These are phyloP conservation scores for Cherax quadricarinatus DNA, from an alignment of 1,140 invertebrate genomes.

Conservation along the genomic window DNA sequence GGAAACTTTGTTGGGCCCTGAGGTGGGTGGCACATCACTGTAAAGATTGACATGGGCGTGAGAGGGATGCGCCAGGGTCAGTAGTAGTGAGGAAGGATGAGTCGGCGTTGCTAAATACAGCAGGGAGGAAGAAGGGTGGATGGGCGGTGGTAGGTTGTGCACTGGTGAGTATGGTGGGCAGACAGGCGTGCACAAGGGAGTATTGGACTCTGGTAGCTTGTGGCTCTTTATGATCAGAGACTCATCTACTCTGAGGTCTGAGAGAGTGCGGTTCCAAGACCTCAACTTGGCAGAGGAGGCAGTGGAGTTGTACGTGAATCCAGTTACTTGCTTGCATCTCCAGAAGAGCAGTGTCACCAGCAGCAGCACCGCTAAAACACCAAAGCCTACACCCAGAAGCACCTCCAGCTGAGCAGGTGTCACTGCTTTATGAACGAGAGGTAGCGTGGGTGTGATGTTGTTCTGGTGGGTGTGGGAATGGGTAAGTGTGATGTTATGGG, in stretches of 20 bases:
- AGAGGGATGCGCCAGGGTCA: conserved; percentile 23
- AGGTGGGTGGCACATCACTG: too few species aligned
- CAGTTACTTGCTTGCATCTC: conserved; percentile 6
- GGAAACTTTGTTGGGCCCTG: too few species aligned
- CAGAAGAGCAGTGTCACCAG: conserved; percentile 41
- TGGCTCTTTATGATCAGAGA: conserved; percentile 48
- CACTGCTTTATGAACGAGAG: conserved; percentile 50
- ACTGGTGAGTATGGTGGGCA: conserved; percentile 30
- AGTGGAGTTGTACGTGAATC: neutral
- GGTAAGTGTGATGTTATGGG: conserved; percentile 67
- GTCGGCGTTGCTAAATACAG: conserved; percentile 17
- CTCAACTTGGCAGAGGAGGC: conserved; percentile 38
- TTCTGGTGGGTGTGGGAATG: neutral
- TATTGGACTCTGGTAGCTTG: conserved; percentile 13
- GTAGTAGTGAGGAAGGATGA: neutral
- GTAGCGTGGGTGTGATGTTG: conserved; percentile 59
- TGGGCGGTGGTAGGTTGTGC: conserved; percentile 9
- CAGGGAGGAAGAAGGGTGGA: conserved; percentile 10
- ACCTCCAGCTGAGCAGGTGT: conserved; percentile 46
- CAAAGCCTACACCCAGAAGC: conserved; percentile 34
- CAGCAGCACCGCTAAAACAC: conserved; percentile 47
- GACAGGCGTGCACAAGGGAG: conserved; percentile 4
- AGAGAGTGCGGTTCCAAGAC: conserved; percentile 43
- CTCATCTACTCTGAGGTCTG: conserved; percentile 44
- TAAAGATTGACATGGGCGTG: neutral